phyloP scores from a whole-genome alignment of 2,113 vertebrate genomes.

The human (Homo sapiens) region GRCh38 chr1:177227001-177227500 shows the following conservation, averaged over 20 bases:
- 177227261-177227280: not conserved
- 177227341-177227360: not conserved
- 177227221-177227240: rapidly evolving
- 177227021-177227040: not conserved
- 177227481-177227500: constrained; percentile 25
- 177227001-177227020: not conserved
- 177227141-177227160: not conserved
- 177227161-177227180: rapidly evolving
- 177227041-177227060: not conserved
- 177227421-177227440: not conserved
- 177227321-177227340: not conserved
- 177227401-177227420: not conserved
- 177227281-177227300: not conserved
- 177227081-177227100: not conserved
- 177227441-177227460: not conserved
- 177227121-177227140: not conserved
- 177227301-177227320: not conserved
- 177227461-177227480: not conserved
- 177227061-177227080: not conserved
- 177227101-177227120: not conserved
- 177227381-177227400: not conserved
- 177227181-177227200: not conserved
- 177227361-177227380: not conserved
- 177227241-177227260: rapidly evolving
- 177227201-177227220: not conserved